These are phyloP conservation scores for Trachelus tabidus DNA, from an alignment of 2,888 invertebrate species.

Conservation along the genomic window DNA sequence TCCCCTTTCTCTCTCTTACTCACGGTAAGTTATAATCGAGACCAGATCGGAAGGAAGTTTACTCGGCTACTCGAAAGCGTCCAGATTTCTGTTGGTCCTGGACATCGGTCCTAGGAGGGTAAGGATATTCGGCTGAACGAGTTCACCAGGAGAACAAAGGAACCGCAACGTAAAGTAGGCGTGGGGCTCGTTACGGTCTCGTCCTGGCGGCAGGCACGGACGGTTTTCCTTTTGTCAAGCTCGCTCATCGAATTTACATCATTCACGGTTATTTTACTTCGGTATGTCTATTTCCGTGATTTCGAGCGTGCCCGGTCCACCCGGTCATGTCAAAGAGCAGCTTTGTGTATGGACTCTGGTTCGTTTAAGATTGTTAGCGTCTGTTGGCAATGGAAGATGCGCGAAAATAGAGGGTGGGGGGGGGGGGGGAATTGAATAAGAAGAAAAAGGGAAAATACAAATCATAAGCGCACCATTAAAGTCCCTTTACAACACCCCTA, in stretches of 20 bases:
- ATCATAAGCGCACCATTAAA: neutral
- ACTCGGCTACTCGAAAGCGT: constrained; percentile 21
- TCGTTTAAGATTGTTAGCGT: neutral
- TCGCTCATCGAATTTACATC: constrained; percentile 31
- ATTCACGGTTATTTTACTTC: constrained; percentile 30
- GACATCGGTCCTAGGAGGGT: constrained; percentile 21
- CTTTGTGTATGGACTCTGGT: neutral
- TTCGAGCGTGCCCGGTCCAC: constrained; percentile 20
- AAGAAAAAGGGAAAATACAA: neutral
- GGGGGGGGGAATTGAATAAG: neutral
- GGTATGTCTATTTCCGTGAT: constrained; percentile 15
- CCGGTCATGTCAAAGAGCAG: neutral
- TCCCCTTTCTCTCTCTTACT: neutral
- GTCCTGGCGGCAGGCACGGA: neutral
- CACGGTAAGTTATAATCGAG: neutral
- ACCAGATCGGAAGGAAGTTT: constrained; percentile 48
- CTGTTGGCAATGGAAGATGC: constrained; percentile 22
- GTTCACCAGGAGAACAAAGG: constrained; percentile 1
- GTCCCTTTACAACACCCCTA: neutral
- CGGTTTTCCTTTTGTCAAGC: constrained; percentile 12
- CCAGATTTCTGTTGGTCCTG: constrained; percentile 19
- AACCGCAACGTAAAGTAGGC: neutral
- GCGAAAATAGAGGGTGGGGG: neutral
- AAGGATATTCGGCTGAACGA: constrained; percentile 22
- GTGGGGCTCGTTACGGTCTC: neutral